phyloP scores from a whole-genome alignment of 2,888 invertebrate genomes.

The Sycophila texana region DNA sequence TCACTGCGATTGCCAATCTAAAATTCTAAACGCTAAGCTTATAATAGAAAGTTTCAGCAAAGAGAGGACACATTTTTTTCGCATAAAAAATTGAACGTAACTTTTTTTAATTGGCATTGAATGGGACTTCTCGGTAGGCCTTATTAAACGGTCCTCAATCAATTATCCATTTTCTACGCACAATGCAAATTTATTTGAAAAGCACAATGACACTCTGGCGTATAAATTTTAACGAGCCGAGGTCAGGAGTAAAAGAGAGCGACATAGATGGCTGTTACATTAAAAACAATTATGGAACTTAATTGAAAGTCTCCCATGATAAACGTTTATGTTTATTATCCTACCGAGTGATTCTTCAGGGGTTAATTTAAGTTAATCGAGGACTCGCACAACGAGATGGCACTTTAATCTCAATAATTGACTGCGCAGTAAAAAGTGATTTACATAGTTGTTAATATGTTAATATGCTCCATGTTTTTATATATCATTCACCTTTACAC shows the following conservation, averaged over 20 bases:
- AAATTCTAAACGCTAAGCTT: too few relatives aligned
- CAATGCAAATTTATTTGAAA: conserved; percentile 32
- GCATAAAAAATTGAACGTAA: too few relatives aligned
- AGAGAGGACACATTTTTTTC: too few relatives aligned
- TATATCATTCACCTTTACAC: too few relatives aligned
- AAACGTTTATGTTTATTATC: conserved; percentile 40
- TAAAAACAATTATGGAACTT: conserved; percentile 31
- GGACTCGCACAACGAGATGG: conserved; percentile 23
- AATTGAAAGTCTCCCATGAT: conserved; percentile 44
- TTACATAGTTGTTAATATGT: conserved; percentile 8
- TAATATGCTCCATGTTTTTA: not conserved
- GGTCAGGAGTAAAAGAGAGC: not conserved
- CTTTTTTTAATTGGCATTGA: too few relatives aligned
- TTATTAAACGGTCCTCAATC: not conserved
- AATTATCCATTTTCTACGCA: conserved; percentile 7
- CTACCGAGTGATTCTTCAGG: conserved; percentile 38
- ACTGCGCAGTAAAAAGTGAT: conserved; percentile 33
- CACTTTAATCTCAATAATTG: conserved; percentile 41
- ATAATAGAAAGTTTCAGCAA: too few relatives aligned
- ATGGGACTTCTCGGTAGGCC: not conserved
- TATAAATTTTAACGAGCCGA: conserved; percentile 31
- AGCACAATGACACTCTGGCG: not conserved
- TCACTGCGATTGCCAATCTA: too few relatives aligned
- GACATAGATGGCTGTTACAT: conserved; percentile 2
- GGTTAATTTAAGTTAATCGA: conserved; percentile 48